Evolutionary conservation across 1,140 invertebrate species (phyloP).

Genomic region (Panulirus ornatus): DNA sequence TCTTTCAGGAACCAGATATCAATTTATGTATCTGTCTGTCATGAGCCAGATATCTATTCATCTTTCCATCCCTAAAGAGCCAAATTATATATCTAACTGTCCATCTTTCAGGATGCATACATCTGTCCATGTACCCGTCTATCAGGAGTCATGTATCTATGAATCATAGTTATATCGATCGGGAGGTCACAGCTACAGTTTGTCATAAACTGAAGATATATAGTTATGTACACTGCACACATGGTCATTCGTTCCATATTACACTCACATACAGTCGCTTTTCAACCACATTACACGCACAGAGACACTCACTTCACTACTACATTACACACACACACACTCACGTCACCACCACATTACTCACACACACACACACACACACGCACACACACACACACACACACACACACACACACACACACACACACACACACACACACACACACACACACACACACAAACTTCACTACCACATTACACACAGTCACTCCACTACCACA

Average conservation of each 20-base stretch:
- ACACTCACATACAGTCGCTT: background rate
- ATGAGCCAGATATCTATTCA: too few species aligned
- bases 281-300: background rate
- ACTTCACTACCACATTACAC: background rate
- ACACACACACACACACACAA: background rate
- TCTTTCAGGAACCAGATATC: too few species aligned
- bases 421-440: constrained; percentile 18
- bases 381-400: constrained; percentile 14
- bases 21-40: too few species aligned
- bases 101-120: too few species aligned
- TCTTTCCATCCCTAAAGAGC: too few species aligned
- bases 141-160: too few species aligned
- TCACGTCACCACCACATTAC: too few species aligned
- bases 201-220: background rate
- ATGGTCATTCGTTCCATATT: background rate
- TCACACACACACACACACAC: constrained; percentile 14
- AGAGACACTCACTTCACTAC: too few species aligned
- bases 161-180: too few species aligned
- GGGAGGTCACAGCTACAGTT: background rate
- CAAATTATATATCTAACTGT: too few species aligned
- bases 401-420: constrained; percentile 17
- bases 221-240: too few species aligned
- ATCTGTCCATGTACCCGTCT: too few species aligned
- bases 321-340: background rate
- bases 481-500: background rate